Evolutionary conservation across 92 coral and sea anemone species (phyloP), one percentile per base, ranked within the genome.

Genomic region (Chrysogorgia sp.): DNA sequence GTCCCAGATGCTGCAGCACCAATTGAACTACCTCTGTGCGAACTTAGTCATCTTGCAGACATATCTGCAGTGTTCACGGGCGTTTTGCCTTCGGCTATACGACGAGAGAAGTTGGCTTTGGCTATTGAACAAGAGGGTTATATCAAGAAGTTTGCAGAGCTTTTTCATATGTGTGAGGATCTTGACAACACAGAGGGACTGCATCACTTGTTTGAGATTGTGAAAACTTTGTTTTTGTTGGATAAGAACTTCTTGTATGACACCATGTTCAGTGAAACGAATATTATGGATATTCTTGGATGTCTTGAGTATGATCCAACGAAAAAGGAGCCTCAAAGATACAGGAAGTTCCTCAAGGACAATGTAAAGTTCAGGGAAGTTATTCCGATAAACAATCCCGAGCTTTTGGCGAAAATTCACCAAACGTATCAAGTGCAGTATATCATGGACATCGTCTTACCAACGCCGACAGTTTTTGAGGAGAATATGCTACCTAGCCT

Each of bases 81-180:
- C n/a, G 97, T 96, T 10, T 84, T 93, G 50, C 97, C 97, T 0
- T 93, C 99, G 34, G 88, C 94, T 23, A 86, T 90, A 69, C 84
- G 96, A 61, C 86, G 96, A 71, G 99, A 96, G 72, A 96, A 96
- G 70, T 71, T 96, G 15, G 92, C 99, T 22, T 67, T 96, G 48
- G 97, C 97, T 10, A 96, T 96, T 49, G 99, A 96, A 60, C 99
- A 91, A 77, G 97, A 96, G 76, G 89, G 90, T 41, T 96, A 96
- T 78, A 89, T 96, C 41, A 96, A 87, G 67, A 88, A 91, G 72
- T 83, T 96, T 67, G 72, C 91, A 65, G 99, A 96, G 82, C 34
- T 96, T 49, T 96, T 96, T 85, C 99, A 91, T 45, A 96, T 96
- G 92, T 96, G 99, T 71, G 99, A 96, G 69, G 99, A 96, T 83